These are phyloP conservation scores for Phragmatobia fuliginosa DNA, from an alignment of 2,888 invertebrate genomes.

Conservation along the genomic window DNA sequence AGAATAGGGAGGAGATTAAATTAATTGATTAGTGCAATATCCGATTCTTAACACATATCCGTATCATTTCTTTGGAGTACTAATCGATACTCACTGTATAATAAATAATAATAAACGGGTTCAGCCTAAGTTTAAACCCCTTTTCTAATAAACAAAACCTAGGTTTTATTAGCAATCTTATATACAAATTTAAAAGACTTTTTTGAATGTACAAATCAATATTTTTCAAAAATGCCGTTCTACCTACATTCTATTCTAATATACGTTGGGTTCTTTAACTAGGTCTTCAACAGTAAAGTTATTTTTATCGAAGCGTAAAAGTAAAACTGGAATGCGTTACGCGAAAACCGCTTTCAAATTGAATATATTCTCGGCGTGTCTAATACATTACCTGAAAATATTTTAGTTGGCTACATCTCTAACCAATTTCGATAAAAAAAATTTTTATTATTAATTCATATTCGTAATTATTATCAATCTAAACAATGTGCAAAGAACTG, in stretches of 20 bases:
- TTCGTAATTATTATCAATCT: conserved; percentile 5
- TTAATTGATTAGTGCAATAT: too few species aligned
- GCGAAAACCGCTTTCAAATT: conserved; percentile 55
- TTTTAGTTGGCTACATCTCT: not conserved
- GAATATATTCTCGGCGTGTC: conserved; percentile 20
- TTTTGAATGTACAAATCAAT: too few species aligned
- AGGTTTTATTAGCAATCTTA: too few species aligned
- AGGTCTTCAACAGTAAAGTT: conserved; percentile 47
- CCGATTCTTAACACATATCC: too few species aligned
- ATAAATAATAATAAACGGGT: too few species aligned
- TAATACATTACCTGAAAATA: not conserved
- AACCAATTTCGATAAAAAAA: not conserved
- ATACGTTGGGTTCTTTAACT: not conserved
- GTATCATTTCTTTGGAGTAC: too few species aligned
- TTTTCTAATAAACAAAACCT: too few species aligned
- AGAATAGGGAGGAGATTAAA: too few species aligned
- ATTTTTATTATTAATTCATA: not conserved
- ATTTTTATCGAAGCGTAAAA: conserved; percentile 55
- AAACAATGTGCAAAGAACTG: conserved; percentile 25
- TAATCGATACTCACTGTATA: too few species aligned
- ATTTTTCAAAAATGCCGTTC: too few species aligned
- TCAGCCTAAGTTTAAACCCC: too few species aligned
- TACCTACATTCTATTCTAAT: not conserved
- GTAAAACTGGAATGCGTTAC: conserved; percentile 53
- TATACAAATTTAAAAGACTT: too few species aligned